A percentile compares a stretch with the other conserved stretches of the same genome.
Conservation (phyloP, 2,888 invertebrate species). For the Drosophila borborema region DNA sequence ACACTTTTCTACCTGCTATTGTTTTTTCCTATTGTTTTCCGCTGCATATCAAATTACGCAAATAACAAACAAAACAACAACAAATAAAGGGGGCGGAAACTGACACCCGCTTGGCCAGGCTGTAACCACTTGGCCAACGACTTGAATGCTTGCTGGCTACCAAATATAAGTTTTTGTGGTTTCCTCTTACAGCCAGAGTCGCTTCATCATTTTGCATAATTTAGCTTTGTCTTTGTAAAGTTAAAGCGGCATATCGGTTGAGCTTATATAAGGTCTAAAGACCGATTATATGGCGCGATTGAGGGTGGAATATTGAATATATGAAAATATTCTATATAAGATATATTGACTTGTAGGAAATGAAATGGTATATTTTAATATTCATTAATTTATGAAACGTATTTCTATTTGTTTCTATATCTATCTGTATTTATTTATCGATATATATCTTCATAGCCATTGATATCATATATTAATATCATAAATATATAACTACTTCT, state of each 20-base stretch:
- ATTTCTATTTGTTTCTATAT: too few relatives aligned
- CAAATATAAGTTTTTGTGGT: constrained; percentile 30
- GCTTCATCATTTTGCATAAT: constrained; percentile 29
- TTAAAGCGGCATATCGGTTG: background rate
- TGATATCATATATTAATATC: too few relatives aligned
- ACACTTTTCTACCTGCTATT: constrained; percentile 58
- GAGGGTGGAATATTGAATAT: background rate
- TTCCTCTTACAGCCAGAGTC: constrained; percentile 19
- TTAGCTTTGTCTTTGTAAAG: constrained; percentile 4
- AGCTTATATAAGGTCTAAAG: too few relatives aligned
- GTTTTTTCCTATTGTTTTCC: constrained; percentile 52
- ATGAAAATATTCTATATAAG: background rate
- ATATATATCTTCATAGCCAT: too few relatives aligned
- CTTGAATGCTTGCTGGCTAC: constrained; percentile 1
- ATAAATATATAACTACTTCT: too few relatives aligned
- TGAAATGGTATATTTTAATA: background rate
- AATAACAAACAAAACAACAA: constrained; percentile 21
- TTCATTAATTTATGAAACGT: too few relatives aligned
- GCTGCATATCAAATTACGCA: constrained; percentile 67
- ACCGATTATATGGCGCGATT: background rate
- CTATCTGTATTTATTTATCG: too few relatives aligned
- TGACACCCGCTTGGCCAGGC: constrained; percentile 56
- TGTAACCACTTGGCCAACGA: constrained; percentile 10
- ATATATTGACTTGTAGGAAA: background rate
- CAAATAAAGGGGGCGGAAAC: constrained; percentile 55